Evolutionary conservation across 1,140 invertebrate species (phyloP).

Genomic region (Anastatus disparis): DNA sequence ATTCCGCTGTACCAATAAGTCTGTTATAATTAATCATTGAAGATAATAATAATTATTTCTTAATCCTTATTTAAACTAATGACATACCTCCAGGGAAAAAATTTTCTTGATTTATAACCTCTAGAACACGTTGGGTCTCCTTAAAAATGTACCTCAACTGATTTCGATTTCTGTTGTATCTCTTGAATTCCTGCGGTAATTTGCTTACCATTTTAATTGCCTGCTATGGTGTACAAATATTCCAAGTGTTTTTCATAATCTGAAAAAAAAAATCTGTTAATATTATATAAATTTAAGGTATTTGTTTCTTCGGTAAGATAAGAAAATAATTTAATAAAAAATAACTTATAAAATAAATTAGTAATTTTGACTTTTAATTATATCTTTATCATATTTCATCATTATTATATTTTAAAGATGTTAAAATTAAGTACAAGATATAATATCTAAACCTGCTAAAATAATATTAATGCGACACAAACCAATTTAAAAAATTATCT

Average conservation of each 20-base stretch:
- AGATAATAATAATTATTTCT: constrained; percentile 21
- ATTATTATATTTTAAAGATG: no score
- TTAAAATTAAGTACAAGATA: no score
- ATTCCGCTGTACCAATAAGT: constrained; percentile 30
- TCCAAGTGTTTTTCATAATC: constrained; percentile 39
- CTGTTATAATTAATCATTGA: constrained; percentile 13
- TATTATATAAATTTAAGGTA: no score
- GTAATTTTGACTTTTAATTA: no score
- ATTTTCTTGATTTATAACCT: constrained; percentile 72
- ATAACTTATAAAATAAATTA: no score
- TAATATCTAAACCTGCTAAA: no score
- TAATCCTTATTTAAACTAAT: constrained; percentile 15
- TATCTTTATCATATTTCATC: no score
- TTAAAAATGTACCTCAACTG: constrained; percentile 71
- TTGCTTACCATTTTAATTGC: constrained; percentile 61
- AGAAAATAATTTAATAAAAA: no score
- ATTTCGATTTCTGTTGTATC: constrained; percentile 66
- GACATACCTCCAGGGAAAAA: constrained; percentile 73
- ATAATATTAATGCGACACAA: no score
- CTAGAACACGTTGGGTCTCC: constrained; percentile 75
- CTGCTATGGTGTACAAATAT: constrained; percentile 10
- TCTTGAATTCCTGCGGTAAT: constrained; percentile 68
- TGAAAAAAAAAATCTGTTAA: constrained; percentile 28
- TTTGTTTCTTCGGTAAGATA: no score
- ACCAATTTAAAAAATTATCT: no score